Evolutionary conservation across 2,888 invertebrate genomes (phyloP), one percentile per base, ranked within the genome.

Genomic region (Dilophus febrilis): DNA sequence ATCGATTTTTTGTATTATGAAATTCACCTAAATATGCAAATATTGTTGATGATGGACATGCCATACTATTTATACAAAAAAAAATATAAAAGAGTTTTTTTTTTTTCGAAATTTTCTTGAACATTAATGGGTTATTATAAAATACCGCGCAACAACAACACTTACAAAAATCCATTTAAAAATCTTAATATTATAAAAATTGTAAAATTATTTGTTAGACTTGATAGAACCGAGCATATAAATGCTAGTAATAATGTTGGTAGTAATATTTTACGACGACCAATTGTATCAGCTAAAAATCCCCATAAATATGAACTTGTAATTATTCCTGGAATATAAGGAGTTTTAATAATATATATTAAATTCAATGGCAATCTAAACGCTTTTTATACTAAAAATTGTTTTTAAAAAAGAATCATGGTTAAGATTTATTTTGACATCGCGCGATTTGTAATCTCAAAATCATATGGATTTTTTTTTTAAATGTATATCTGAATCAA

Each of bases 21-120:
- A 64, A 64, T 49, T 65, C 65, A 4, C 64, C 64, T n/a, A 59
- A 51, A 45, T 60, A 65, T 7, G 62, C 62, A 45, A 61, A 64
- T 4, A 62, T 55, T 17, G 61, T 55, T 1, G 62, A 57, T 10
- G 63, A 59, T 6, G 63, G 22, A 22, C 22, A 22, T 6, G 22
- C 4, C 22, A 22, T 22, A 22, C 22, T 22, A 22, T 22, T 6
- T 22, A 22, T 22, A 22, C 22, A 22, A 44, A 7, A 28, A n/a
- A n/a, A n/a, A n/a, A n/a, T n/a, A n/a, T n/a, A n/a, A n/a, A n/a
- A n/a, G n/a, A n/a, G n/a, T n/a, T n/a, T n/a, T n/a, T n/a, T n/a
- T n/a, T n/a, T n/a, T n/a, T n/a, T n/a, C n/a, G n/a, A n/a, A n/a
- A n/a, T n/a, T n/a, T n/a, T n/a, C n/a, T n/a, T n/a, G n/a, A n/a